Conservation (phyloP, 2,797 vertebrate species). For the Oreochromis grahami region DNA sequence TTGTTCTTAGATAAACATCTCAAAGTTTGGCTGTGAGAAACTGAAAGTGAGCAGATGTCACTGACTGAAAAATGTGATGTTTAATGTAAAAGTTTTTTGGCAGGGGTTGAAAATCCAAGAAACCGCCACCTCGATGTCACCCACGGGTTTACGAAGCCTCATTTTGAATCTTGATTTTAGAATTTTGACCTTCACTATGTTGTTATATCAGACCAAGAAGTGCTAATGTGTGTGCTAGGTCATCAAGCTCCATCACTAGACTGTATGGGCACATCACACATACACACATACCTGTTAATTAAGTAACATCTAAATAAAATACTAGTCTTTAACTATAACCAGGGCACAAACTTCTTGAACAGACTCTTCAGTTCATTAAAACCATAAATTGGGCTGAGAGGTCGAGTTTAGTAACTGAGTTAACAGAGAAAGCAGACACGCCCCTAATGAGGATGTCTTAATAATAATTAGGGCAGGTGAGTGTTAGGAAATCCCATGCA, state of each 20-base stretch:
- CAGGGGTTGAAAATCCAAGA: neutral
- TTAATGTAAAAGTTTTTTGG: neutral
- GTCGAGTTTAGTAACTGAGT: neutral
- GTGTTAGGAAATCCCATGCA: neutral
- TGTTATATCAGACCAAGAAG: neutral
- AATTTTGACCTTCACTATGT: fast-evolving
- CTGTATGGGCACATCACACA: fast-evolving
- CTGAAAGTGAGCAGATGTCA: neutral
- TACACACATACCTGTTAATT: neutral
- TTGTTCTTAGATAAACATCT: neutral
- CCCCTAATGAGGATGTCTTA: neutral
- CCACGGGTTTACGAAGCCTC: neutral
- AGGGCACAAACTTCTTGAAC: fast-evolving
- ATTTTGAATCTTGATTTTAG: neutral
- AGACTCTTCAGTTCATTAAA: neutral
- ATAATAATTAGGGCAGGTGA: neutral
- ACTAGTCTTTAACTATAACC: neutral
- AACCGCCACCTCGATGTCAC: fast-evolving
- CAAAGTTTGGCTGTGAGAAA: neutral
- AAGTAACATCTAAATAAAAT: neutral
- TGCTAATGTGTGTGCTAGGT: neutral
- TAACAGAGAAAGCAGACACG: neutral
- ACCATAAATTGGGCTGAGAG: neutral
- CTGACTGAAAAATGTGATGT: neutral
- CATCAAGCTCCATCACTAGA: neutral